Base-by-base conservation (phyloP, 1,140 invertebrate genomes). In the Drosophila asahinai region DNA sequence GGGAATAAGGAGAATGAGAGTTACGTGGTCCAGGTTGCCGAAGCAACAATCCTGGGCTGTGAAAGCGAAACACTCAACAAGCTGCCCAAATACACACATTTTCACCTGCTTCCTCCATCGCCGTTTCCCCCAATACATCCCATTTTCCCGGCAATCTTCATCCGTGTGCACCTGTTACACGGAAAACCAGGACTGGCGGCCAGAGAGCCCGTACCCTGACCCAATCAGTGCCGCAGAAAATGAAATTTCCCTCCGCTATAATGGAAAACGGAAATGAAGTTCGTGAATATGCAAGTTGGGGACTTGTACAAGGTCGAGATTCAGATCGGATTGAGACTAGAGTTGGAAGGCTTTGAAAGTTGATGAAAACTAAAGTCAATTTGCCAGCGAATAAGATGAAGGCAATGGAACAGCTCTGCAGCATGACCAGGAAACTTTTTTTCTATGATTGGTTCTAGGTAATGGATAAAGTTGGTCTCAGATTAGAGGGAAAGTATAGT, bases 191-290 rank as follows among this genome's bases (percentile, higher is more conserved):
- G 38, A 25, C 2, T 25, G 22, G 22, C 22, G 22, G 22, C 22
- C 22, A 3, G 22, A 25, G 80, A 52, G 61, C 22, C 36, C 25
- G 49, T 38, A 36, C 36, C 48, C 51, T 55, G 71, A 77, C 71
- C 80, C 83, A 86, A 86, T 87, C 83, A 86, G 64, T 74, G 71
- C n/a, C 38, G 45, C 71, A 66, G 52, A 60, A 83, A 86, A 86
- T 87, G 52, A 73, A 87, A 83, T 86, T 80, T 48, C 78, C 63
- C 64, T 36, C 60, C 48, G 43, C 30, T 54, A 42, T 80, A 87
- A 87, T 87, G 60, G 71, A 63, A 86, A 80, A 77, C 64, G 71
- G 83, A 80, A 87, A 77, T 87, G 61, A 70, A 87, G 66, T 68
- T 60, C 52, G 51, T 77, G 60, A 67, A 80, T 62, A 68, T 77